Evolutionary conservation across 2,113 vertebrate species (phyloP), one percentile per base, ranked within the genome.

Genomic region (Tiliqua scincoides): DNA sequence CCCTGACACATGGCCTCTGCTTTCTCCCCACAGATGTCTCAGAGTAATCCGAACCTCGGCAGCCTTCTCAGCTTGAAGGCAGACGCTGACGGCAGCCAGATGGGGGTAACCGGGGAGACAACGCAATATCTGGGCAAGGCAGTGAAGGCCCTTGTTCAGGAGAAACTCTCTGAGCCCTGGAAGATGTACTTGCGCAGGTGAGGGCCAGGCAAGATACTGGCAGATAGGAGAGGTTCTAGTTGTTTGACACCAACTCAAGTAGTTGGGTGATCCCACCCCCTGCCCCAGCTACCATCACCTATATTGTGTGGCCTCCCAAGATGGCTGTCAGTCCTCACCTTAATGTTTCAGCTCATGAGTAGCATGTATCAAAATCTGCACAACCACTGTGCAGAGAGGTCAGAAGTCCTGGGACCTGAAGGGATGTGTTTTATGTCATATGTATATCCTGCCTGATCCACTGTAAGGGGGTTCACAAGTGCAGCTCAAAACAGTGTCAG

Each of bases 141-240:
- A 4, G 97, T 98, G 96, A 99, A 97, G 94, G 97, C 97, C 0
- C 96, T 98, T 25, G 92, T 96, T 74, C 95, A 95, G 77, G 98
- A 99, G 88, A 99, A 98, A 90, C 95, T 97, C 68, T 92, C 94
- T 0, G 98, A 99, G 95, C 97, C 98, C 23, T 99, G 99, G 98
- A 99, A 97, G 95, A 97, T 98, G 87, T 99, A 99, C 93, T 96
- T 99, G 88, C 98, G 97, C 96, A 98, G 98, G 98, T 99, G 96
- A 96, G 95, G 89, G 85, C 59, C 17, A 30, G 79, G 35, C 0
- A 0, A 35, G 52, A 27, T 0, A 57, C 68, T 35, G 43, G 59
- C 2, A 0, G 1, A 6, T 23, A 27, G 73, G 6, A 30, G 1
- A 52, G 67, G 82, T 75, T 40, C 4, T 30, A 6, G 48, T 57